Evolutionary conservation across 2,113 vertebrate species (phyloP), one percentile per base, ranked within the genome.

Genomic region (Salvelinus fontinalis): DNA sequence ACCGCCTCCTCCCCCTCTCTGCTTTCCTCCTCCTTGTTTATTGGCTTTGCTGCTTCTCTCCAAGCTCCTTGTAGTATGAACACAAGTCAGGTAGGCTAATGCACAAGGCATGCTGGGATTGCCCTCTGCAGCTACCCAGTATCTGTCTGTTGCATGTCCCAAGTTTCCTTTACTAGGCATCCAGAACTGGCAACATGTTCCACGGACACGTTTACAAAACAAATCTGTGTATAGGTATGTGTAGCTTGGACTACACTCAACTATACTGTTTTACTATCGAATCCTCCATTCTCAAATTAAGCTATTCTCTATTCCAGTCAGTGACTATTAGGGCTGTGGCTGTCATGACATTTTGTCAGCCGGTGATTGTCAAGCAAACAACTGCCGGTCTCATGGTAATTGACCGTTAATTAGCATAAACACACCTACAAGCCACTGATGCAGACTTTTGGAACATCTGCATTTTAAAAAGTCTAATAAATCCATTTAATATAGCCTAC

Each of bases 131-230:
- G 94, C 93, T 93, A 94, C 94, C 93, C 94, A 94, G 92, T 93
- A 95, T 95, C 90, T 87, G 86, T 94, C 90, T 91, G 92, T 93
- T 95, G 94, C 94, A 95, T 96, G 94, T 89, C 84, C 88, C 85
- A 89, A 89, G 92, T 93, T 96, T 96, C 95, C 94, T 95, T 90
- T 95, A 91, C 94, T 92, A 94, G 95, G 93, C 94, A 95, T 94
- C 39, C 39, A 44, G 39, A 93, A 16, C 51, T 54, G 16, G 51
- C 51, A 44, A 44, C 39, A 44, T 44, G 39, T 44, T 44, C 39
- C 9, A 44, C 2, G 39, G 39, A 44, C 9, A 44, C 2, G 9
- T 44, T 54, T 54, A 18, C 51, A 54, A 54, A 54, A 18, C 16
- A 54, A 4, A 4, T 54, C 3, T 54, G 16, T 54, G 16, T 24